Evolutionary conservation across 2,797 vertebrate species (phyloP).

Genomic region (Sardinella longiceps): DNA sequence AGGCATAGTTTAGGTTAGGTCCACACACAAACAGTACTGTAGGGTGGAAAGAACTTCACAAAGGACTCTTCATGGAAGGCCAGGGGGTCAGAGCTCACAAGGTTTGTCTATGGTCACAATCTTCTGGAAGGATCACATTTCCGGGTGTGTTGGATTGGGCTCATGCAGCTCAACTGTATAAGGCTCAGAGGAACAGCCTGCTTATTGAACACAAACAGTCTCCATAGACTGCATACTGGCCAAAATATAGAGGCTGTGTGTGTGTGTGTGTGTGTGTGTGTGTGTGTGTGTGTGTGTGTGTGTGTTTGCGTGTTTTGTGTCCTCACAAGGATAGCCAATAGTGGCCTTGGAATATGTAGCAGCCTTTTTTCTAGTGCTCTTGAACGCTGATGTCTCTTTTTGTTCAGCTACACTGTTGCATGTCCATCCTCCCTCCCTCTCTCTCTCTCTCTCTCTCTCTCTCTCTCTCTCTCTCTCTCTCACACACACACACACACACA

Average conservation of each 20-base stretch:
- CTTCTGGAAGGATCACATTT: not conserved
- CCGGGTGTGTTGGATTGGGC: not conserved
- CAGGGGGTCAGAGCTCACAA: not conserved
- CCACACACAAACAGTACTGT: not conserved
- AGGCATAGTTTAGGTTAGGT: not conserved
- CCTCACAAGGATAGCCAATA: too few relatives aligned
- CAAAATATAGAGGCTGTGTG: not conserved
- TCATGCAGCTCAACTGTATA: not conserved
- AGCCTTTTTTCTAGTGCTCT: not conserved
- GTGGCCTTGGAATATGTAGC: too few relatives aligned
- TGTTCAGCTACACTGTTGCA: not conserved
- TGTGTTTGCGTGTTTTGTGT: not conserved
- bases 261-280: not conserved
- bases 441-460: not conserved
- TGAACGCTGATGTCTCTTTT: not conserved
- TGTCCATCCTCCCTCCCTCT: not conserved
- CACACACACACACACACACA: conserved; percentile 6
- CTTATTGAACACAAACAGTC: not conserved
- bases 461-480: not conserved
- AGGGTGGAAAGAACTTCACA: not conserved
- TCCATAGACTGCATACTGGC: not conserved
- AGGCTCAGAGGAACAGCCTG: not conserved
- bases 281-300: not conserved
- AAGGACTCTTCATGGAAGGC: not conserved
- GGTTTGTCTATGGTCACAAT: not conserved